Percentiles rank a stretch among this genome's conserved stretches.
Evolutionary conservation across 2,797 vertebrate species (phyloP).

Genomic region (Cyprinodon diabolis): DNA sequence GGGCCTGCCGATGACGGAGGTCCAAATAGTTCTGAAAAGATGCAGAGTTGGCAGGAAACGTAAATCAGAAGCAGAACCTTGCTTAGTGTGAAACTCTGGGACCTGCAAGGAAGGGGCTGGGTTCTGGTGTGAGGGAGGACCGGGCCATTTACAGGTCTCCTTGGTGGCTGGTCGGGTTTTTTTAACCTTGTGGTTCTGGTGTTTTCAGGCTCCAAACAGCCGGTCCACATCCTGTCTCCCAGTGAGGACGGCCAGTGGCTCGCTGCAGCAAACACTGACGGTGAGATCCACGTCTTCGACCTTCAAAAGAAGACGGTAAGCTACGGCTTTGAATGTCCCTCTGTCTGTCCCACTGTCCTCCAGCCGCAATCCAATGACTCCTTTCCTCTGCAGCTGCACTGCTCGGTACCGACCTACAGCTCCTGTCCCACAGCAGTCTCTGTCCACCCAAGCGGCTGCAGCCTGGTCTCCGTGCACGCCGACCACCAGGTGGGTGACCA

Average conservation of each 20-base stretch:
- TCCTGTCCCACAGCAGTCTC: conserved; percentile 89
- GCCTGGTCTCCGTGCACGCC: conserved; percentile 86
- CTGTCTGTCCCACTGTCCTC: background rate
- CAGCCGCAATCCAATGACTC: background rate
- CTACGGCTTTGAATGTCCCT: too few relatives aligned
- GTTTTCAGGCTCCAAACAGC: conserved; percentile 79
- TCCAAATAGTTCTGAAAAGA: background rate
- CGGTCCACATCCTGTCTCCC: conserved; percentile 82
- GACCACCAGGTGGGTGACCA: conserved; percentile 89
- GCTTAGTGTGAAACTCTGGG: too few relatives aligned
- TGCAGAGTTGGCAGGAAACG: background rate
- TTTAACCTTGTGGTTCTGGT: background rate
- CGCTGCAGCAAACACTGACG: conserved; percentile 81
- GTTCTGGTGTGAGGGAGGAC: too few relatives aligned
- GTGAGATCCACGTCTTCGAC: conserved; percentile 85
- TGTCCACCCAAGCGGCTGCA: conserved; percentile 86
- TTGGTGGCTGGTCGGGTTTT: too few relatives aligned
- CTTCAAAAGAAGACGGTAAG: conserved; percentile 85
- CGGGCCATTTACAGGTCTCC: too few relatives aligned
- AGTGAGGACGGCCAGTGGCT: conserved; percentile 90
- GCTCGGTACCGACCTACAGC: conserved; percentile 85
- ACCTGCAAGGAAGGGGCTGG: too few relatives aligned
- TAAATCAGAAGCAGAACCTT: too few relatives aligned
- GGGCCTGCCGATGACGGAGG: too few relatives aligned
- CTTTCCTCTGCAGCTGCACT: conserved; percentile 82